Conservation (phyloP, 2,888 invertebrate genomes). For the Temnothorax ravouxi region DNA sequence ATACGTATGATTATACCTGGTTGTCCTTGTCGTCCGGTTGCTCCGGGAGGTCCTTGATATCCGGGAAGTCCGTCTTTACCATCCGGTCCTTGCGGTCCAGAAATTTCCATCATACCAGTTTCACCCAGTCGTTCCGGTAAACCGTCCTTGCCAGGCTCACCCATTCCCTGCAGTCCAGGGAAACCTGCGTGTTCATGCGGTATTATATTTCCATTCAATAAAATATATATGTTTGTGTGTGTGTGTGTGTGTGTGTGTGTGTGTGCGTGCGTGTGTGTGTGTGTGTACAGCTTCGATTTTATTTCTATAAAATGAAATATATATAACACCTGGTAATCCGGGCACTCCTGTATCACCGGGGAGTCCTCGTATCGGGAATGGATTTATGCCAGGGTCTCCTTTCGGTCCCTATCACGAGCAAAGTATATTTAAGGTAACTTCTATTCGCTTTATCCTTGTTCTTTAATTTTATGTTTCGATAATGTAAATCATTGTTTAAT, state of each 20-base stretch:
- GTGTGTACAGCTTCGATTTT: background rate
- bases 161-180: slow-evolving; percentile 88
- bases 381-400: slow-evolving; percentile 85
- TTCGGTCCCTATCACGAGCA: slow-evolving; percentile 82
- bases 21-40: slow-evolving; percentile 82
- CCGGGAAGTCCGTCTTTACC: slow-evolving; percentile 83
- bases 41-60: slow-evolving; percentile 78
- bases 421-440: slow-evolving; percentile 16
- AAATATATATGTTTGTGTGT: background rate
- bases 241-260: too few species aligned
- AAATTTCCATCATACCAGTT: slow-evolving; percentile 88
- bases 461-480: background rate
- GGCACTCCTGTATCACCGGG: slow-evolving; percentile 89
- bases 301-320: background rate
- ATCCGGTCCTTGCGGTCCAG: slow-evolving; percentile 85
- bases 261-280: too few species aligned
- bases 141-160: slow-evolving; percentile 90
- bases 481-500: background rate
- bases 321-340: slow-evolving; percentile 87
- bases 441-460: background rate
- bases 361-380: slow-evolving; percentile 83
- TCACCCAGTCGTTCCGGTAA: slow-evolving; percentile 89
- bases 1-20: slow-evolving; percentile 79
- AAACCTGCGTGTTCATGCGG: slow-evolving; percentile 69
- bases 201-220: slow-evolving; percentile 11